Evolutionary conservation across 2,888 invertebrate species (phyloP), one percentile per base, ranked within the genome.

Genomic region (Rhagonycha lutea): DNA sequence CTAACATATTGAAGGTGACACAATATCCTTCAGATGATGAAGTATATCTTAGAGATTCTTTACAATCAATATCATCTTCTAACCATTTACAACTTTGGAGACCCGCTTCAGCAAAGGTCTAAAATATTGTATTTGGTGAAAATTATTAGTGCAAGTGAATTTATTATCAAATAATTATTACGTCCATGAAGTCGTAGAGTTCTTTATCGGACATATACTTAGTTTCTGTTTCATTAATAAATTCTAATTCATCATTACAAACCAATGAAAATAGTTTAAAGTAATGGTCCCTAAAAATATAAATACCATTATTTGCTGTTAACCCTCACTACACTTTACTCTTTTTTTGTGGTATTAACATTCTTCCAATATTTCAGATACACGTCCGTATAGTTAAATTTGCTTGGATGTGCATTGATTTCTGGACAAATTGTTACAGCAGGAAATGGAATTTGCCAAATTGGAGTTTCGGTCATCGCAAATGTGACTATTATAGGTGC

Each of bases 401-500:
- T 9, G n/a, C n/a, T 8, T 10, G 72, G 67, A 23, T 65, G 14
- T 3, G 61, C 26, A 61, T 72, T 75, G 0, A 62, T 63, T 69
- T 70, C 70, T 8, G 87, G 84, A 74, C 88, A 88, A 73, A 88
- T 85, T 4, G 88, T 87, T 4, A 88, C 83, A n/a, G 88, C 88
- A 11, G 86, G 87, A 83, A 88, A 87, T 5, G 88, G 87, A 14
- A 92, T 90, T 86, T 91, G 89, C 91, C 91, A 92, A 65, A 92
- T 91, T 2, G 92, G 91, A 10, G 93, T 94, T 0, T 94, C 91
- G 73, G 92, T 92, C 85, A 93, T 93, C 1, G 93, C 93, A 83
- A 94, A 94, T 83, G 93, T 93, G 11, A 94, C 94, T 82, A 94
- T 92, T 0, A 94, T 94, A 0, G 94, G 94, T 80, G 92, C 92